Evolutionary conservation across 2,888 invertebrate genomes (phyloP), one percentile per base, ranked within the genome.

Genomic region (Torymus auratus): DNA sequence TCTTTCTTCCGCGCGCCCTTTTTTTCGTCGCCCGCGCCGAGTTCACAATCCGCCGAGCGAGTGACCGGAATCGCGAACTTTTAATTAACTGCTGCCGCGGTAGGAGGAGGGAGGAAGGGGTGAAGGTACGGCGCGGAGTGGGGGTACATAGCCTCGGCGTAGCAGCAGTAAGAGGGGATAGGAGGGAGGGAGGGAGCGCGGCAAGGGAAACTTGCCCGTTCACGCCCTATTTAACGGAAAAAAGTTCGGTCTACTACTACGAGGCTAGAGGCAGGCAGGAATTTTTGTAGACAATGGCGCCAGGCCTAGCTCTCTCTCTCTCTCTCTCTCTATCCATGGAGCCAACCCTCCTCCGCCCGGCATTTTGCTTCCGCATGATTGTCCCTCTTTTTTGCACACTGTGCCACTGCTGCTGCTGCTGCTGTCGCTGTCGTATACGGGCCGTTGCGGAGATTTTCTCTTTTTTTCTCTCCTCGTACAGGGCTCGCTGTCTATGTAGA

Each of bases 1-100:
- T 75, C 72, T 64, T 61, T 55, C 64, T 80, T 75, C 76, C 73
- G 71, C 41, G 41, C 41, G 20, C 41, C 41, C 7, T 83, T 75
- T 67, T 64, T 61, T 55, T 61, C 80, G 73, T 78, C 68, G 78
- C 76, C 15, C 69, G 79, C 64, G 68, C 41, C 7, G 41, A 41
- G 41, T 70, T 81, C 82, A 73, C 80, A 83, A 83, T 81, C 62
- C 65, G 68, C 41, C 41, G 73, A 78, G 71, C 81, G 84, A 82
- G 83, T 84, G 83, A 83, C 85, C 83, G 76, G 82, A 84, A 86
- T 84, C 81, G 82, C 83, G 79, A 85, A 86, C 83, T 86, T 86
- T 86, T 85, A 86, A 86, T 86, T 86, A 85, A 85, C 82, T 73
- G 53, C 65, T 72, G 62, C 1, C 7, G 41, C 0, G 76, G 17